Evolutionary conservation across 2,113 vertebrate genomes (phyloP).

Genomic region (Peucedramus taeniatus): DNA sequence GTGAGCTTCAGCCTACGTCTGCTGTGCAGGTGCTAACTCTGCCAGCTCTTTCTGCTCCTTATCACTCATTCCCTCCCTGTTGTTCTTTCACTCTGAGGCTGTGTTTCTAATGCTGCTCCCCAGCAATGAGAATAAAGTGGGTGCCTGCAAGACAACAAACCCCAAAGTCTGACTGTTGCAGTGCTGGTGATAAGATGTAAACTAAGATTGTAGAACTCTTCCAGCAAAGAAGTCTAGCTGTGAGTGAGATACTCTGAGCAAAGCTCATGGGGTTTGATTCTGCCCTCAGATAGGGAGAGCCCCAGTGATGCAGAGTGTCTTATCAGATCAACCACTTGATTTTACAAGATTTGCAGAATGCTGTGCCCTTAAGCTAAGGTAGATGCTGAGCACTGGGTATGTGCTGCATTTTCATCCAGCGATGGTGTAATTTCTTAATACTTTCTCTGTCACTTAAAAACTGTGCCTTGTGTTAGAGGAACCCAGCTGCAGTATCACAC

Average conservation of each 20-base stretch:
- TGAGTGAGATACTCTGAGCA: neutral
- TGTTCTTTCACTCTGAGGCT: slow-evolving; percentile 30
- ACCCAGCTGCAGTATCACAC: neutral
- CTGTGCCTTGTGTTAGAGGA: neutral
- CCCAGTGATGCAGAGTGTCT: neutral
- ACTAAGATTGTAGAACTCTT: slow-evolving; percentile 30
- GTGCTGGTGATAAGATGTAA: slow-evolving; percentile 23
- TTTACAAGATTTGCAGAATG: slow-evolving; percentile 56
- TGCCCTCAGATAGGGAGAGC: slow-evolving; percentile 38
- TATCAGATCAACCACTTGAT: slow-evolving; percentile 54
- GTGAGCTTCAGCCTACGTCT: neutral
- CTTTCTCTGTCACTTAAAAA: neutral
- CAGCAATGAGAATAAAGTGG: neutral
- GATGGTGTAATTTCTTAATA: neutral
- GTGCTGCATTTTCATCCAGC: neutral
- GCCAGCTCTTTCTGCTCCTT: slow-evolving; percentile 15
- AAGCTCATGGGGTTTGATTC: slow-evolving; percentile 30
- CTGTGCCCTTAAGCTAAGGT: slow-evolving; percentile 7
- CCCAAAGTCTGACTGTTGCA: slow-evolving; percentile 27
- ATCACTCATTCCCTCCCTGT: neutral
- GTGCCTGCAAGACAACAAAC: neutral
- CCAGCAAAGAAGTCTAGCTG: neutral
- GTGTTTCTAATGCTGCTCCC: neutral
- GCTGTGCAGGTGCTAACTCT: slow-evolving; percentile 38
- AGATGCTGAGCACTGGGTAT: neutral